Evolutionary conservation across 2,113 vertebrate genomes (phyloP).

Genomic region (Mormyrus lacerda): DNA sequence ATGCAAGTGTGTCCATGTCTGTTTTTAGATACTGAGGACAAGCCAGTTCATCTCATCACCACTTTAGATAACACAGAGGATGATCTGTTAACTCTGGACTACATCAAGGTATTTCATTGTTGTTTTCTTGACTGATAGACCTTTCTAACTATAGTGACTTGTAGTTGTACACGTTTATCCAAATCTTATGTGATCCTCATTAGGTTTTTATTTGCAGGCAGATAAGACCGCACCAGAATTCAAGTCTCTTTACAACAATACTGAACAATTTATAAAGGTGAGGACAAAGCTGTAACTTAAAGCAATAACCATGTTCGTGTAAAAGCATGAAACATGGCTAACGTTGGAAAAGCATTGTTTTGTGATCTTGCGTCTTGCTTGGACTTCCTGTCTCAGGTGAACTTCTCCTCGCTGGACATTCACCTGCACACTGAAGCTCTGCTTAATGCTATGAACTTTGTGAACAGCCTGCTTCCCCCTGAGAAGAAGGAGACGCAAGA

Average conservation of each 20-base stretch:
- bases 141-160: not conserved
- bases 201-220: constrained; percentile 56
- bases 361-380: not conserved
- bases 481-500: constrained; percentile 56
- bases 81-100: constrained; percentile 83
- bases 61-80: constrained; percentile 85
- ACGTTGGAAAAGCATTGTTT: not conserved
- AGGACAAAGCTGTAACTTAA: not conserved
- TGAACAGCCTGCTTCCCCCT: constrained; percentile 73
- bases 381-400: constrained; percentile 49
- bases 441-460: constrained; percentile 79
- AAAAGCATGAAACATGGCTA: not conserved
- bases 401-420: constrained; percentile 90
- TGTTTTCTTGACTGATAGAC: not conserved
- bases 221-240: constrained; percentile 78
- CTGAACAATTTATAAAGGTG: constrained; percentile 87
- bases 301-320: not conserved
- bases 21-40: constrained; percentile 73
- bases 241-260: constrained; percentile 70
- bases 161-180: not conserved
- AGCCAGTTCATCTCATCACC: constrained; percentile 82
- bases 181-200: not conserved
- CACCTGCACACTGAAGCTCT: constrained; percentile 92
- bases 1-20: constrained; percentile 22
- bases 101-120: constrained; percentile 67